A percentile compares a stretch with the other conserved stretches of the same genome.
phyloP scores from a whole-genome alignment of 2,888 invertebrate species.

The Andrena dorsata region DNA sequence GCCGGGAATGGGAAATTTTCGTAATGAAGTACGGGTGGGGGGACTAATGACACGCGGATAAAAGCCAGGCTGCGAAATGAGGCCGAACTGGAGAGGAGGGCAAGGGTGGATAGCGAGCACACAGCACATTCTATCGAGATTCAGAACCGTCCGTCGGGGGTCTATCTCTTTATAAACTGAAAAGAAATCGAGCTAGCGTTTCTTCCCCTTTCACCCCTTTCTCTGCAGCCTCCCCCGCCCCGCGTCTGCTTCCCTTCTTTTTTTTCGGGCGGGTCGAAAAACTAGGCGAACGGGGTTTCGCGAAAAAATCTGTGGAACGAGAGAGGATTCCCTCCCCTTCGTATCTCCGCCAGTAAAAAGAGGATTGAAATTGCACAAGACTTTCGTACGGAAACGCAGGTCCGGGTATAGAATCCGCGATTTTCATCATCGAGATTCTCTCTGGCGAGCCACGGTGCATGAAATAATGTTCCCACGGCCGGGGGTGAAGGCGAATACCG shows the following conservation, averaged over 20 bases:
- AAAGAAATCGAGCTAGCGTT: slow-evolving; percentile 61
- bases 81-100: slow-evolving; percentile 47
- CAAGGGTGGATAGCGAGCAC: slow-evolving; percentile 30
- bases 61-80: slow-evolving; percentile 56
- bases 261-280: slow-evolving; percentile 40
- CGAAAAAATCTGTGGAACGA: slow-evolving; percentile 26
- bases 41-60: slow-evolving; percentile 60
- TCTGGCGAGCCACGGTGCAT: slow-evolving; percentile 33
- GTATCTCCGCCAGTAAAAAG: slow-evolving; percentile 43
- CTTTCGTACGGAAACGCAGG: slow-evolving; percentile 60
- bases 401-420: slow-evolving; percentile 58
- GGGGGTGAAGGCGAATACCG: slow-evolving; percentile 2
- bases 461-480: slow-evolving; percentile 57
- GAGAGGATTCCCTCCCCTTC: slow-evolving; percentile 14
- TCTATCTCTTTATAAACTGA: slow-evolving; percentile 60
- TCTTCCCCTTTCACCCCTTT: neutral
- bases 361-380: slow-evolving; percentile 63
- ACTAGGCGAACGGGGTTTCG: slow-evolving; percentile 44
- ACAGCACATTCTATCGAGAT: slow-evolving; percentile 58
- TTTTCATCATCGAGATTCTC: slow-evolving; percentile 58
- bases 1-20: slow-evolving; percentile 56
- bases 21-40: slow-evolving; percentile 44
- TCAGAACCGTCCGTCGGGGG: slow-evolving; percentile 43
- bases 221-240: neutral
- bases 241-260: neutral